phyloP scores from a whole-genome alignment of 2,888 invertebrate species.

The Cybosia mesomella region DNA sequence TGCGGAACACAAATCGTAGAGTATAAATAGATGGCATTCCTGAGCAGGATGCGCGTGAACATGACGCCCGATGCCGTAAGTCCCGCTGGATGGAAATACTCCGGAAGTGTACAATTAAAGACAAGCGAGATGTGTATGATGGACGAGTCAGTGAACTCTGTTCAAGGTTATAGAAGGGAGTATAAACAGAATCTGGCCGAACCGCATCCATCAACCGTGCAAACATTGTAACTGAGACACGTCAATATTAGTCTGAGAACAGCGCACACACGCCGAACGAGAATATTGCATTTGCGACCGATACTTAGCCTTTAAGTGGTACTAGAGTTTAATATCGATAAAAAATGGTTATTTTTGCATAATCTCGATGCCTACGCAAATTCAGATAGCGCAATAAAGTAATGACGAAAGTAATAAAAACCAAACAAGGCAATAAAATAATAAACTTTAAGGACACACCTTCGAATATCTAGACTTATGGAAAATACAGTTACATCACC shows the following conservation, averaged over 20 bases:
- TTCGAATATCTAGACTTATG: constrained; percentile 60
- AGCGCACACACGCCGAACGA: constrained; percentile 26
- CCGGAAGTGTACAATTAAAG: constrained; percentile 78
- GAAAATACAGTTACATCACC: constrained; percentile 65
- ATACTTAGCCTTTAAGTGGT: constrained; percentile 34
- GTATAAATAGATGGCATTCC: constrained; percentile 58
- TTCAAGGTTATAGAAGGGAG: constrained; percentile 77
- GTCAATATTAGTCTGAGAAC: constrained; percentile 68
- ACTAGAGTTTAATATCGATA: constrained; percentile 39
- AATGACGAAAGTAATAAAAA: constrained; percentile 19
- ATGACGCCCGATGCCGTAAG: constrained; percentile 69
- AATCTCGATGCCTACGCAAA: constrained; percentile 21
- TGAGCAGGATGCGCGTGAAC: constrained; percentile 69
- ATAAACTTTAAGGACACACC: constrained; percentile 53
- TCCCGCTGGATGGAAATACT: constrained; percentile 73
- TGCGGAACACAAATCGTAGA: constrained; percentile 40
- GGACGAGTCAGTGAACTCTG: constrained; percentile 75
- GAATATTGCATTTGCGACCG: constrained; percentile 60
- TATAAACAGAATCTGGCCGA: constrained; percentile 66
- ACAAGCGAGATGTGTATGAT: constrained; percentile 63
- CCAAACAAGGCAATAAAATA: constrained; percentile 29
- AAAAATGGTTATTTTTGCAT: constrained; percentile 21
- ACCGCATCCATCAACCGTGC: constrained; percentile 76
- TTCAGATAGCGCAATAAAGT: constrained; percentile 2
- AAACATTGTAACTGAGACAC: constrained; percentile 74